Evolutionary conservation across 2,797 vertebrate genomes (phyloP).

Genomic region (Centropyge bicolor): DNA sequence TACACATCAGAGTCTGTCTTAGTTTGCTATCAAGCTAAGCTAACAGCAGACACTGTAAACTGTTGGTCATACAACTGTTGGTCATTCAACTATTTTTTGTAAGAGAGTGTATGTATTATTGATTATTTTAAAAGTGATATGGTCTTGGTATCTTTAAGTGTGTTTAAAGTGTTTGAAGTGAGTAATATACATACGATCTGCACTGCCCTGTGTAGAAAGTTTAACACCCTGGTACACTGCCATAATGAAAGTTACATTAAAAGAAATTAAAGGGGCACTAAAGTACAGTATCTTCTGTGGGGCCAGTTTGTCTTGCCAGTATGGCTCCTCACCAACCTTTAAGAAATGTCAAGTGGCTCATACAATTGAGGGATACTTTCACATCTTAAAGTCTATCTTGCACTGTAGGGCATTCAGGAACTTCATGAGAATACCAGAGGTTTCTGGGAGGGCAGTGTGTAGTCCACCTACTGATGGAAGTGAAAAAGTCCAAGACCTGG

Average conservation of each 20-base stretch:
- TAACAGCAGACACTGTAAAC: background rate
- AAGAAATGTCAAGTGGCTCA: slow-evolving; percentile 78
- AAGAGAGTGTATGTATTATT: background rate
- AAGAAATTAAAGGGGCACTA: slow-evolving; percentile 30
- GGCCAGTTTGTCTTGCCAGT: slow-evolving; percentile 63
- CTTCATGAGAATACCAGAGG: slow-evolving; percentile 71
- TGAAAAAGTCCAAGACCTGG: slow-evolving; percentile 31
- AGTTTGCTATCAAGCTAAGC: too few species aligned
- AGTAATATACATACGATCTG: background rate
- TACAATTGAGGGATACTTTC: slow-evolving; percentile 71
- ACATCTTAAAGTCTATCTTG: slow-evolving; percentile 36
- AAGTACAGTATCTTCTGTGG: slow-evolving; percentile 44
- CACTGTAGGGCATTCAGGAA: slow-evolving; percentile 52
- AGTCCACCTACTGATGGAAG: slow-evolving; percentile 33
- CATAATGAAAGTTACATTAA: slow-evolving; percentile 41
- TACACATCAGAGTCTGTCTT: too few species aligned
- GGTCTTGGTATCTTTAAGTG: background rate
- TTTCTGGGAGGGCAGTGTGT: slow-evolving; percentile 65
- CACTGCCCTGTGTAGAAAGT: background rate
- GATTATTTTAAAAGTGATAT: background rate
- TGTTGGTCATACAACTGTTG: background rate
- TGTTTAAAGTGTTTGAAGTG: slow-evolving; percentile 6
- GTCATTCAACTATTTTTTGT: background rate
- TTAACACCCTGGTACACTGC: slow-evolving; percentile 12
- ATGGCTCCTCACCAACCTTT: slow-evolving; percentile 73